These are phyloP conservation scores for Bhutanitis thaidina DNA, from an alignment of 2,888 invertebrate species.

Conservation along the genomic window DNA sequence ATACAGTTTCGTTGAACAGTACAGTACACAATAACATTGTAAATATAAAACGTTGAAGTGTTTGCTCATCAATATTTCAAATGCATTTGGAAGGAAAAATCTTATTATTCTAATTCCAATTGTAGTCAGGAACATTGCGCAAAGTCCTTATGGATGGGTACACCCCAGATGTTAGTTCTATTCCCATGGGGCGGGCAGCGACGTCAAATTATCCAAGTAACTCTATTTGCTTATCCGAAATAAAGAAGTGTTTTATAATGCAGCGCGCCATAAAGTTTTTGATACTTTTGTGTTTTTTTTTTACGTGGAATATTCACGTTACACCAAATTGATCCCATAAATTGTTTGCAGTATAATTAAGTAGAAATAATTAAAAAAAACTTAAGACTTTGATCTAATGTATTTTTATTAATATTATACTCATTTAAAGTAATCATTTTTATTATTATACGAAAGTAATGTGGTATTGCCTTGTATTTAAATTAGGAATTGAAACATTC, in stretches of 20 bases:
- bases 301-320: neutral
- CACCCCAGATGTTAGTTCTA: constrained; percentile 49
- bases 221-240: constrained; percentile 61
- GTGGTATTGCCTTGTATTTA: too few species aligned
- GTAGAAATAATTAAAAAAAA: too few species aligned
- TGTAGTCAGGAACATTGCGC: constrained; percentile 33
- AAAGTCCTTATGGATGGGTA: constrained; percentile 37
- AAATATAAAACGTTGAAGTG: too few species aligned
- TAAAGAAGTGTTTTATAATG: constrained; percentile 34
- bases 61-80: constrained; percentile 46
- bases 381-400: too few species aligned
- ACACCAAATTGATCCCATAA: too few species aligned
- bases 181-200: constrained; percentile 44
- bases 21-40: too few species aligned
- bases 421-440: too few species aligned
- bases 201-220: constrained; percentile 66
- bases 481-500: too few species aligned
- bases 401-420: too few species aligned
- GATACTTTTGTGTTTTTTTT: constrained; percentile 27
- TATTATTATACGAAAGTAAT: too few species aligned
- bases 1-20: too few species aligned
- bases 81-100: constrained; percentile 44
- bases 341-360: too few species aligned
- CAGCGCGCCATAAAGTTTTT: constrained; percentile 27
- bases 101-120: constrained; percentile 52